Base-by-base conservation (phyloP, 1,140 invertebrate genomes). In the Protaetia brevitarsis region DNA sequence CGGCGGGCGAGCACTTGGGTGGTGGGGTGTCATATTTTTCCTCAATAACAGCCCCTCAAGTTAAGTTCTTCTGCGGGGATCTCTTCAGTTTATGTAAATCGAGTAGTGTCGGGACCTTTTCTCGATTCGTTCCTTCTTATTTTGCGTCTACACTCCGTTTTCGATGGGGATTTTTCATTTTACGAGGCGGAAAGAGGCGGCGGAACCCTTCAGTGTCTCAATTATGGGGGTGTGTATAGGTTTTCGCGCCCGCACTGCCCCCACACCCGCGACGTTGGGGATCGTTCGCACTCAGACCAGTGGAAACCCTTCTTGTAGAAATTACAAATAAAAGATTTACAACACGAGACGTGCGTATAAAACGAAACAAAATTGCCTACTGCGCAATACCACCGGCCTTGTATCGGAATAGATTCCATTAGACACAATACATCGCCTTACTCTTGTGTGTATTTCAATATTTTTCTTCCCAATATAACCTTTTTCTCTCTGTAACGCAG, bases 281-380 rank as follows among this genome's bases (percentile, higher is more conserved):
- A n/a, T n/a, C n/a, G n/a, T n/a, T n/a, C n/a, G n/a, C n/a, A n/a
- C n/a, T n/a, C n/a, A n/a, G n/a, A n/a, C n/a, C n/a, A n/a, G n/a
- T n/a, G n/a, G n/a, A n/a, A n/a, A n/a, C 16, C 16, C 16, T 37
- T 37, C 16, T 11, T 37, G 34, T 10, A 37, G 34, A 37, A 37
- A 37, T 37, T 37, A 37, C 34, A 37, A 37, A 37, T 37, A 37
- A 37, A 37, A 37, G 34, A 37, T 37, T 37, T 37, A 37, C 34
- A 37, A 37, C 34, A 37, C n/a, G 34, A 16, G 16, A 10, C 34
- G 34, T 37, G 16, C 16, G 16, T 37, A 37, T 37, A 37, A 37
- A 37, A 37, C 34, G 34, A 16, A 37, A 11, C 34, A 16, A 37
- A 37, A 37, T 37, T 37, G 34, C n/a, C 34, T 37, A 37, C 16